Evolutionary conservation across 2,113 vertebrate genomes (phyloP).

Genomic region (Corythaixoides concolor): DNA sequence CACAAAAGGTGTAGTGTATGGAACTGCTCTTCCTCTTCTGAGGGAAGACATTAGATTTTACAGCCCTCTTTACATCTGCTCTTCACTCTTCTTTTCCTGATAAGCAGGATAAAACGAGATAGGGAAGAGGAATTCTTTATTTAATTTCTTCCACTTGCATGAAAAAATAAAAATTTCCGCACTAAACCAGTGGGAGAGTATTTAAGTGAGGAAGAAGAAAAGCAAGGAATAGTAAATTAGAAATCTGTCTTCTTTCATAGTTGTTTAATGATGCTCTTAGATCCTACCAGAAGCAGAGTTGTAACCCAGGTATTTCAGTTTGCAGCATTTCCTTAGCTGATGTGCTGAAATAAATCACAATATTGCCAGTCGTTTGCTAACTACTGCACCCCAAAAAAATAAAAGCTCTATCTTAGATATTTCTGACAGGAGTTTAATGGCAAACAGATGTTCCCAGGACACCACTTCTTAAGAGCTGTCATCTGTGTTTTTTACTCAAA

Average conservation of each 20-base stretch:
- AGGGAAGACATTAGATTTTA: not conserved
- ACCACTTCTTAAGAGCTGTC: slow-evolving; percentile 20
- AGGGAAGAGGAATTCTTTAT: not conserved
- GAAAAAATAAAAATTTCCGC: not conserved
- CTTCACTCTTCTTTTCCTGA: not conserved
- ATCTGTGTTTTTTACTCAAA: not conserved
- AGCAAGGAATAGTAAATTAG: not conserved
- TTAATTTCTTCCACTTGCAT: not conserved
- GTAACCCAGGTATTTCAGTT: not conserved
- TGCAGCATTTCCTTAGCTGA: not conserved
- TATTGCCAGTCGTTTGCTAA: not conserved
- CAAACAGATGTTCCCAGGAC: slow-evolving; percentile 44
- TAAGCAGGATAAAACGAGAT: not conserved
- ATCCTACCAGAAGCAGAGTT: not conserved
- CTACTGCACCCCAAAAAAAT: not conserved
- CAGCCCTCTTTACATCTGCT: not conserved
- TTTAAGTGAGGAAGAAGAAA: not conserved
- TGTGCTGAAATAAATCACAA: not conserved
- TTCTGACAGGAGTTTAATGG: slow-evolving; percentile 20
- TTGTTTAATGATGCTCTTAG: not conserved
- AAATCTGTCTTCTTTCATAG: not conserved
- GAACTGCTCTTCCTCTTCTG: not conserved
- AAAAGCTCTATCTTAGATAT: not conserved
- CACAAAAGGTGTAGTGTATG: not conserved
- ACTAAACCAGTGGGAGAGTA: not conserved